Evolutionary conservation across 1,140 invertebrate species (phyloP).

Genomic region (Drosophila insularis): DNA sequence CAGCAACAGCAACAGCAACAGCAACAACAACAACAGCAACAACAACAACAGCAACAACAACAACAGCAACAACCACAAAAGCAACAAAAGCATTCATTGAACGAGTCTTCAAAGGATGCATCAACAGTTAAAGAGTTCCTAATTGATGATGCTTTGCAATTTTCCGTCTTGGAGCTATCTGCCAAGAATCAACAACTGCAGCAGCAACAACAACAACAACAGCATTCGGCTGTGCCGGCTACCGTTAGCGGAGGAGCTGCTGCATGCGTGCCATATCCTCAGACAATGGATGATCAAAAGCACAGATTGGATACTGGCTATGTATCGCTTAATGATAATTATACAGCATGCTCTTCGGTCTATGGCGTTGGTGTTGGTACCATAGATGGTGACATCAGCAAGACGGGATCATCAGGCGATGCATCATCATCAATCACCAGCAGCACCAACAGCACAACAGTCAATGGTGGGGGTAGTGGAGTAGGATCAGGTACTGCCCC

Average conservation of each 20-base stretch:
- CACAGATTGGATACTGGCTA: constrained; percentile 59
- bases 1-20: neutral
- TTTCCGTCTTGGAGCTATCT: constrained; percentile 50
- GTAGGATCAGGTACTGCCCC: neutral
- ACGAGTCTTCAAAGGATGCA: constrained; percentile 18
- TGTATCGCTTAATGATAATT: constrained; percentile 64
- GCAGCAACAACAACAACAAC: constrained; percentile 30
- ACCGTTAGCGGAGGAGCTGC: neutral
- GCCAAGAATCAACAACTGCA: constrained; percentile 36
- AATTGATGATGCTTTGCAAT: constrained; percentile 63
- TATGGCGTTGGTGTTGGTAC: constrained; percentile 44
- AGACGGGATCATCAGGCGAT: neutral
- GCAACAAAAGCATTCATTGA: neutral
- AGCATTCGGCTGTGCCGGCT: constrained; percentile 11
- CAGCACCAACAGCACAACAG: neutral
- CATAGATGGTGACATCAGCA: constrained; percentile 22
- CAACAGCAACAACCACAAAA: constrained; percentile 21
- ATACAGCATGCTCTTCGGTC: constrained; percentile 68
- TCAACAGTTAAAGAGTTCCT: constrained; percentile 55
- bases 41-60: constrained; percentile 6
- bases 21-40: constrained; percentile 13
- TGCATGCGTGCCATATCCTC: neutral
- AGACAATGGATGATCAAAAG: constrained; percentile 37
- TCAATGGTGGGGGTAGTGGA: neutral
- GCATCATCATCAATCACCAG: neutral